Base-by-base conservation (phyloP, 1,140 invertebrate species). In the Acromyrmex charruanus region DNA sequence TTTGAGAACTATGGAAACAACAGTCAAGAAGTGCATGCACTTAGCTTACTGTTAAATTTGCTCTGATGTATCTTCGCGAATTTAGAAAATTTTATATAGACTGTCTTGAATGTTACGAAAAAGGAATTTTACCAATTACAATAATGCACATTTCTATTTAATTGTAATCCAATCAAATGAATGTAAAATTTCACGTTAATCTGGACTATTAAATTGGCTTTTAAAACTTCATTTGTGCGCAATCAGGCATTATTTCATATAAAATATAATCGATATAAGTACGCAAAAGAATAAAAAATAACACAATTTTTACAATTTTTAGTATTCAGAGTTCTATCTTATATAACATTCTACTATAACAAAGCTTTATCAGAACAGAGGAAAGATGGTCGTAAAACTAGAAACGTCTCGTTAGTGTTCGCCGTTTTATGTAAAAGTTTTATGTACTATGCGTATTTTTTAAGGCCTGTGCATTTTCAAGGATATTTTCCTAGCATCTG, bases 401-500 rank as follows among this genome's bases (percentile, higher is more conserved):
- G 65, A 81, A 81, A 49, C 53, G 66, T 72, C 53, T 74, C 14
- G 39, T 82, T 82, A 82, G 66, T 35, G 51, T 59, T 61, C 2
- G 53, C 7, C 7, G 21, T 21, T 21, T 21, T 21, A 21, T 21
- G 21, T 21, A 21, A 0, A 16, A 61, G 68, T 74, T 82, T 82
- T 61, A 31, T 82, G n/a, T 72, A 82, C 18, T 49, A 82, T 74
- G 18, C 25, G 25, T 35, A 74, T 31, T 74, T 74, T 82, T 61
- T 21, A 31, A 61, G 53, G 7, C 18, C 31, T 21, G 53, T 12
- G 53, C 44, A 59, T 35, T 82, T 18, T 44, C 53, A 59, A 39
- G n/a, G 14, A 82, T 74, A 82, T 82, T 82, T 72, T 74, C 80
- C 39, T 82, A 82, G 68, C 25, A 82, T 49, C 39, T 14, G 7